Percentiles rank a stretch among this genome's conserved stretches.
Evolutionary conservation across 1,140 invertebrate species (phyloP).

Genomic region (Drosophila grimshawi): DNA sequence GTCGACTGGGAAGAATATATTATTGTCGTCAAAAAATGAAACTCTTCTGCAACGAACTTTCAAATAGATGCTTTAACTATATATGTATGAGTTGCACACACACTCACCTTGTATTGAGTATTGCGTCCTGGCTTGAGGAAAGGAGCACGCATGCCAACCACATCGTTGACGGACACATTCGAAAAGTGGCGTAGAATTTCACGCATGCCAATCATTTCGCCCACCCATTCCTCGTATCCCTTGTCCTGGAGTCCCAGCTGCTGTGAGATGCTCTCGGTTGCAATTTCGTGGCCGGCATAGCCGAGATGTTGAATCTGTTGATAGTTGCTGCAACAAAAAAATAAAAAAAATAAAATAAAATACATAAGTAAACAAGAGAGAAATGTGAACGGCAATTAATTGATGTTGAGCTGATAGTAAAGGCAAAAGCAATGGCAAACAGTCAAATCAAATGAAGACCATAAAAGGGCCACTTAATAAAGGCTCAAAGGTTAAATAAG

Average conservation of each 20-base stretch:
- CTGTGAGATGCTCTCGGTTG: slow-evolving; percentile 93
- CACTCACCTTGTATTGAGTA: slow-evolving; percentile 93
- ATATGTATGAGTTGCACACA: background rate
- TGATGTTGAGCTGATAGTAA: slow-evolving; percentile 35
- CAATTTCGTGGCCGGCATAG: slow-evolving; percentile 96
- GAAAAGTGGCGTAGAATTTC: slow-evolving; percentile 93
- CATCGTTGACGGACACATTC: slow-evolving; percentile 92
- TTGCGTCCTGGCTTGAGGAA: slow-evolving; percentile 96
- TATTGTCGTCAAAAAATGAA: too few relatives aligned
- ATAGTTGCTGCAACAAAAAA: slow-evolving; percentile 90
- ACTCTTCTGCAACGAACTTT: too few relatives aligned
- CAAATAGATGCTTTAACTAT: too few relatives aligned
- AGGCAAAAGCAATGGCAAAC: slow-evolving; percentile 14
- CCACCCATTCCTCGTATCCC: slow-evolving; percentile 95
- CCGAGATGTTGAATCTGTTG: slow-evolving; percentile 95
- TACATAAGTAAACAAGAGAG: slow-evolving; percentile 2
- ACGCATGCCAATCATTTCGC: slow-evolving; percentile 97
- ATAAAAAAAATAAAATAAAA: slow-evolving; percentile 39
- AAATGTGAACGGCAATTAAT: slow-evolving; percentile 36
- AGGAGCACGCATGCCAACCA: slow-evolving; percentile 95
- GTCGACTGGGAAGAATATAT: too few relatives aligned
- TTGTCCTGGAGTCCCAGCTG: slow-evolving; percentile 94
- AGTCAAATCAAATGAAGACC: slow-evolving; percentile 42
- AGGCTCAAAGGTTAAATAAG: slow-evolving; percentile 27
- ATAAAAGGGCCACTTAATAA: slow-evolving; percentile 26